A percentile compares a stretch with the other conserved stretches of the same genome.
These are phyloP conservation scores for Dorcus parallelipipedus DNA, from an alignment of 2,888 invertebrate species.

Conservation along the genomic window DNA sequence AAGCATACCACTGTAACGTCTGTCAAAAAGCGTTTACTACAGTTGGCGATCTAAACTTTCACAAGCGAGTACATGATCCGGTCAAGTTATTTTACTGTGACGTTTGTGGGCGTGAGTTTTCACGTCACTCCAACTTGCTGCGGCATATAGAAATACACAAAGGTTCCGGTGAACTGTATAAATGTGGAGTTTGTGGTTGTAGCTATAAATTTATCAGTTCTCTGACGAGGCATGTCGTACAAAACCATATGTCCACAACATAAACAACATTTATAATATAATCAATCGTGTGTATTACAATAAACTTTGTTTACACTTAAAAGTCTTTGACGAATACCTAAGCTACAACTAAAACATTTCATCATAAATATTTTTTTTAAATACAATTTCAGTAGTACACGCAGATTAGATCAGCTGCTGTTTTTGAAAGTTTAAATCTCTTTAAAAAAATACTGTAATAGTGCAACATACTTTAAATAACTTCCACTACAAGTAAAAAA, in stretches of 20 bases:
- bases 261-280: background rate
- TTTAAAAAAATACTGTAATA: too few species aligned
- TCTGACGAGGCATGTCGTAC: slow-evolving; percentile 43
- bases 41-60: slow-evolving; percentile 46
- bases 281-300: background rate
- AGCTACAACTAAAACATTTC: too few species aligned
- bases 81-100: slow-evolving; percentile 32
- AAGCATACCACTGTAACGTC: slow-evolving; percentile 41
- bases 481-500: too few species aligned
- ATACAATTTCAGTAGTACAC: too few species aligned
- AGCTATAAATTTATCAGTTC: slow-evolving; percentile 43
- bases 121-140: slow-evolving; percentile 40
- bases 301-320: too few species aligned
- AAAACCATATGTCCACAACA: slow-evolving; percentile 35
- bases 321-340: too few species aligned
- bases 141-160: slow-evolving; percentile 41
- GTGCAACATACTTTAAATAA: too few species aligned
- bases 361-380: too few species aligned
- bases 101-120: slow-evolving; percentile 39
- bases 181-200: slow-evolving; percentile 42
- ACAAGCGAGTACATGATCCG: slow-evolving; percentile 43
- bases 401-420: too few species aligned
- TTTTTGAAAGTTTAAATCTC: too few species aligned
- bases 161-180: slow-evolving; percentile 23
- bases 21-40: slow-evolving; percentile 48